These are phyloP conservation scores for Esox lucius DNA, from an alignment of 2,797 vertebrate genomes.

Conservation along the genomic window DNA sequence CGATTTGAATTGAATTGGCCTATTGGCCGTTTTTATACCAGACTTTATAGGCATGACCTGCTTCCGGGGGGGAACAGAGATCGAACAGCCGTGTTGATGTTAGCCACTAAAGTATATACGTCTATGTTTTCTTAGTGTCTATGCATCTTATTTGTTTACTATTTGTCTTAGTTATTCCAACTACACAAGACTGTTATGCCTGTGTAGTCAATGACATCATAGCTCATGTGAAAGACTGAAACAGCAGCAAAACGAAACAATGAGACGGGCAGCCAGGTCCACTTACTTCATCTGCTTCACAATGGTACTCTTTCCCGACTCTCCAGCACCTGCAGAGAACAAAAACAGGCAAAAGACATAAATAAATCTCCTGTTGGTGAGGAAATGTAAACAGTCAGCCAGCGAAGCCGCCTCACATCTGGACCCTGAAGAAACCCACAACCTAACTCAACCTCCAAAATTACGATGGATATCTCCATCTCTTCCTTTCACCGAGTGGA, in stretches of 20 bases:
- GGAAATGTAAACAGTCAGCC: conserved; percentile 67
- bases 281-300: conserved; percentile 89
- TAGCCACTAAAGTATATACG: no score
- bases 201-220: conserved; percentile 7
- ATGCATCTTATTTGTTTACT: no score
- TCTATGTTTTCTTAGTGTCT: not conserved
- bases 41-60: no score
- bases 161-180: no score
- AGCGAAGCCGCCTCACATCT: conserved; percentile 58
- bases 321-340: conserved; percentile 80
- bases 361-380: conserved; percentile 63
- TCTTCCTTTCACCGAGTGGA: conserved; percentile 5
- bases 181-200: not conserved
- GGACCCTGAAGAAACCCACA: conserved; percentile 37
- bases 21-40: no score
- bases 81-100: no score
- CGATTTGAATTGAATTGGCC: no score
- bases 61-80: no score
- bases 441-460: conserved; percentile 12
- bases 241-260: conserved; percentile 55
- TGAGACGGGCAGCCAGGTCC: conserved; percentile 9
- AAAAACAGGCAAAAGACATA: conserved; percentile 73
- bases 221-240: conserved; percentile 25
- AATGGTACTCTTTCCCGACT: conserved; percentile 86
- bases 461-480: not conserved